Evolutionary conservation across 2,888 invertebrate species (phyloP).

Genomic region (Deilephila porcellus): DNA sequence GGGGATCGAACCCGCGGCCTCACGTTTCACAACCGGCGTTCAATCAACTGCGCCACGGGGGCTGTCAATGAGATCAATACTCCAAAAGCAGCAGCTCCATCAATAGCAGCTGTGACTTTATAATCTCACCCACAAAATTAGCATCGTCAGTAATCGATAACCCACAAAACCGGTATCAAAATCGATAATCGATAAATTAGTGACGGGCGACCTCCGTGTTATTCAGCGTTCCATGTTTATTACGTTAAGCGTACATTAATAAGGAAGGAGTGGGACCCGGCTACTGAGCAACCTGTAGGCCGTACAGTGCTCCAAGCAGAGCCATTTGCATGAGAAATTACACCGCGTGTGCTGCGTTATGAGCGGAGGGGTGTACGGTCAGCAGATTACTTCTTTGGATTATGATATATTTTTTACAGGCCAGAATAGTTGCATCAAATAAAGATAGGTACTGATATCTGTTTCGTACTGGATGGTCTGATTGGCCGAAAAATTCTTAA

Average conservation of each 20-base stretch:
- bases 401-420: background rate
- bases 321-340: constrained; percentile 58
- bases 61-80: no score
- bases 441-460: no score
- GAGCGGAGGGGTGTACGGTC: constrained; percentile 38
- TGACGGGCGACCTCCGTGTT: constrained; percentile 12
- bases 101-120: no score
- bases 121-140: no score
- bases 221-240: constrained; percentile 11
- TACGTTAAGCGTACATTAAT: constrained; percentile 15
- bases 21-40: no score
- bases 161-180: background rate
- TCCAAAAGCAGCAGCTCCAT: no score
- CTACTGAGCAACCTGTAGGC: background rate
- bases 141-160: background rate
- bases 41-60: no score
- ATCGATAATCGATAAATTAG: constrained; percentile 1
- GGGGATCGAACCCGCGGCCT: no score
- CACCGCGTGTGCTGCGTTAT: constrained; percentile 43
- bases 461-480: no score
- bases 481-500: no score
- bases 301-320: background rate
- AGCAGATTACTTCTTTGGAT: constrained; percentile 29
- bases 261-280: background rate
- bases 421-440: no score